Evolutionary conservation across 23 tunicate species (phyloP).

Genomic region (Halocynthia roretzi): DNA sequence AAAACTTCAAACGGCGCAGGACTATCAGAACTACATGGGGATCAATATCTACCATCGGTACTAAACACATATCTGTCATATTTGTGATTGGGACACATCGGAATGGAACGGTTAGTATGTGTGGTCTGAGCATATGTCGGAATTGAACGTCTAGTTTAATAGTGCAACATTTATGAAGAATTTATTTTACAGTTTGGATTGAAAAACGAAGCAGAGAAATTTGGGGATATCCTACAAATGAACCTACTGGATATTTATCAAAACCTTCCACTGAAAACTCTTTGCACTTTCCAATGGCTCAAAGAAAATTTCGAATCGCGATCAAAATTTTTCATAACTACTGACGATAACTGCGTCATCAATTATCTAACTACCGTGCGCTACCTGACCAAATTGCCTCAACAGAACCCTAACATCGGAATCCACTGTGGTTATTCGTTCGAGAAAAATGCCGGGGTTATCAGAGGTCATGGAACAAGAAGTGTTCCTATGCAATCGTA

Average conservation of each 20-base stretch:
- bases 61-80: slow-evolving; percentile 1
- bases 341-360: slow-evolving; percentile 54
- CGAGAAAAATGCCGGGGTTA: slow-evolving; percentile 32
- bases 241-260: slow-evolving; percentile 11
- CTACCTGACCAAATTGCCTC: slow-evolving; percentile 11
- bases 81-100: slow-evolving; percentile 19
- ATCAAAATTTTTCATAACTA: slow-evolving; percentile 14
- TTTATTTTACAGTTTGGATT: background rate
- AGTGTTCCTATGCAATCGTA: slow-evolving; percentile 24
- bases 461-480: slow-evolving; percentile 26
- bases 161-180: no score
- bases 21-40: slow-evolving; percentile 42
- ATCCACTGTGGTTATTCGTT: slow-evolving; percentile 49
- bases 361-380: slow-evolving; percentile 12
- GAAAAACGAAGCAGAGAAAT: slow-evolving; percentile 12
- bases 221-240: slow-evolving; percentile 36
- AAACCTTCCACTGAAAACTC: slow-evolving; percentile 31
- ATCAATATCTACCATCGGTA: background rate
- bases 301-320: background rate
- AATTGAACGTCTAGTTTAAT: no score
- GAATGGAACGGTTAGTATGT: background rate
- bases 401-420: background rate
- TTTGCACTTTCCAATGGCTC: slow-evolving; percentile 35
- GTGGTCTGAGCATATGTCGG: no score
- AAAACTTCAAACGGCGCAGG: slow-evolving; percentile 12